Evolutionary conservation across 1,140 invertebrate genomes (phyloP), one percentile per base, ranked within the genome.

Genomic region (Triops cancriformis): DNA sequence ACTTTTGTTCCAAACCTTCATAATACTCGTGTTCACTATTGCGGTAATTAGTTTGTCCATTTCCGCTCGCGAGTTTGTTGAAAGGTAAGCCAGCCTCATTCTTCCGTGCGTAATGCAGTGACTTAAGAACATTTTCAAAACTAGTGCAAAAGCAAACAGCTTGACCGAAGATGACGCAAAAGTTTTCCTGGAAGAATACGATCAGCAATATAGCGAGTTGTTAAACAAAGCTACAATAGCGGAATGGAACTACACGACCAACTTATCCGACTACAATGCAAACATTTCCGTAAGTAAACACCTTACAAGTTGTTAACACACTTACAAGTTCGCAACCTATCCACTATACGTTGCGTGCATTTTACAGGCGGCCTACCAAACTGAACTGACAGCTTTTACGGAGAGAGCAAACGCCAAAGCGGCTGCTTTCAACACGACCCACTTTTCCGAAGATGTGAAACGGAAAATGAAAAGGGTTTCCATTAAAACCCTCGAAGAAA

Each of bases 221-320:
- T 37, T 51, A 9, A 82, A 82, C 74, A 73, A 74, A 23, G 74
- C 51, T 11, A 64, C 75, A 73, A 23, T 80, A 12, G 82, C 82
- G 11, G 80, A 81, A 11, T 83, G 82, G 82, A 77, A 77, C 26
- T 83, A 83, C 79, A 82, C 81, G 64, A 83, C 82, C 45, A 83
- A 83, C 76, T 76, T 82, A 42, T 82, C 82, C 9, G 79, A 80
- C 12, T 79, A 80, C 51, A 82, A 82, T 75, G 80, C 81, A 23
- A 73, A 79, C 11, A 76, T 45, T n/a, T 72, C 80, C 18, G 82
- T 82, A 82, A 78, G 79, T 77, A 12, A 77, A 43, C n/a, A 14
- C 12, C 64, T 73, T 27, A 76, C 2, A 12, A 0, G 51, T 4
- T 51, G 31, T 73, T 73, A 23, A 7, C 26, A 27, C 26, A 51